These are phyloP conservation scores for Ornithoptera priamus DNA, from an alignment of 2,888 invertebrate species.

Conservation along the genomic window DNA sequence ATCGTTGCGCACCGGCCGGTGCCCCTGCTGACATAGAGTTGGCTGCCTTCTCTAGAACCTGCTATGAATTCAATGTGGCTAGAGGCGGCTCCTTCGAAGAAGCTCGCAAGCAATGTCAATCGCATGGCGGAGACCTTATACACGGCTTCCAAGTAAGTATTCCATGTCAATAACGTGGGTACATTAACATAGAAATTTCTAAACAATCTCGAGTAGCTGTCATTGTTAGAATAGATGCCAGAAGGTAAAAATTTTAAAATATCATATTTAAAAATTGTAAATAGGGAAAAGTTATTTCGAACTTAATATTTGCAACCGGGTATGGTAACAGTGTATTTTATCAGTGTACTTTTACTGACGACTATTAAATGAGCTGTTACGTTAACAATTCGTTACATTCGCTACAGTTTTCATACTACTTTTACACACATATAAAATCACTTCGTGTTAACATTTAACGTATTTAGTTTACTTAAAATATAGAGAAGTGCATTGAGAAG, in stretches of 20 bases:
- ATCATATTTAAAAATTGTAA: not conserved
- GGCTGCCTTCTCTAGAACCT: constrained; percentile 90
- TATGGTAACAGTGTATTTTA: no score
- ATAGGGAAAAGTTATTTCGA: not conserved
- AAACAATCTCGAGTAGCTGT: not conserved
- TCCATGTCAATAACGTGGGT: not conserved
- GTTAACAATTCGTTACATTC: not conserved
- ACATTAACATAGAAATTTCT: not conserved
- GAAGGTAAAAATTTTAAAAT: not conserved
- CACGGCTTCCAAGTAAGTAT: constrained; percentile 81
- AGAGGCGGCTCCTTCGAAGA: constrained; percentile 91
- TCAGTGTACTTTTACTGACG: no score
- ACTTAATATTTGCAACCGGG: not conserved
- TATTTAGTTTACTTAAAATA: not conserved
- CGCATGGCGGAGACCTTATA: constrained; percentile 86
- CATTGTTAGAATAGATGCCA: not conserved
- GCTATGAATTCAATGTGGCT: constrained; percentile 92
- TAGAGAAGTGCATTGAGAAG: not conserved
- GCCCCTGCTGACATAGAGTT: constrained; percentile 89
- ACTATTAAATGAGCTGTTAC: no score
- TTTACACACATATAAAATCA: not conserved
- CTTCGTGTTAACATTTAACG: not conserved
- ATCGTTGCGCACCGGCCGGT: constrained; percentile 87
- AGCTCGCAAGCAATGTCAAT: constrained; percentile 87
- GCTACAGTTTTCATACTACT: not conserved